Evolutionary conservation across 2,797 vertebrate genomes (phyloP).

Genomic region (Lacerta bilineata): DNA sequence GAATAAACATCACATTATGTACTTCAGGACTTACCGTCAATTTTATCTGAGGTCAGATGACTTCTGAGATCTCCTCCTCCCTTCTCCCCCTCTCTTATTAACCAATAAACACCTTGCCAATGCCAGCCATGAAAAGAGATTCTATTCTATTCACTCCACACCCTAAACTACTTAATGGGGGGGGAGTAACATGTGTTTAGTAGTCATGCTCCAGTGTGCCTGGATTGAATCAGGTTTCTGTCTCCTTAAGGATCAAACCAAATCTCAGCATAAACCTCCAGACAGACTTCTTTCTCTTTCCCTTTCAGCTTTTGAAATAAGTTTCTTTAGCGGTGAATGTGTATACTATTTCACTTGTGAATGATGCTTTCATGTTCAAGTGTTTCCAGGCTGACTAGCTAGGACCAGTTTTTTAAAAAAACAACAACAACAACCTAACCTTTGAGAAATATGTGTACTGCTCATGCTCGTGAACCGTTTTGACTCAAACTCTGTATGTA

Average conservation of each 20-base stretch:
- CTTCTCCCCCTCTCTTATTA: no score
- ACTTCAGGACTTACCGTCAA: conserved; percentile 14
- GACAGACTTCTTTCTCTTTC: not conserved
- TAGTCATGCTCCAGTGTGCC: not conserved
- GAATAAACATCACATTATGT: conserved; percentile 23
- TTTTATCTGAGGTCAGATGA: not conserved
- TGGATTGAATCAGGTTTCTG: conserved; percentile 24
- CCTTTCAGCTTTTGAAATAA: not conserved
- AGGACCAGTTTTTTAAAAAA: not conserved
- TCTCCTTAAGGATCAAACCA: not conserved
- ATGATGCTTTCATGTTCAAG: not conserved
- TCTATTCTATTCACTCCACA: conserved; percentile 2
- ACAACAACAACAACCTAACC: conserved; percentile 7
- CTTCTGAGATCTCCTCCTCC: not conserved
- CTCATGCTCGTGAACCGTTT: not conserved
- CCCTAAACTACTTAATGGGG: not conserved
- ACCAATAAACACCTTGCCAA: not conserved
- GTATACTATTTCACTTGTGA: not conserved
- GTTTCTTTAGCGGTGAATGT: not conserved
- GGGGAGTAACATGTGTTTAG: conserved; percentile 8
- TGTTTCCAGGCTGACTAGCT: not conserved
- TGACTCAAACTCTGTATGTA: not conserved
- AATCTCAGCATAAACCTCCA: conserved; percentile 2
- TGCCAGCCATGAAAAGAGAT: conserved; percentile 15
- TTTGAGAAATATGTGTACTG: not conserved